phyloP scores from a whole-genome alignment of 2,113 vertebrate genomes.

The Pungitius pungitius region DNA sequence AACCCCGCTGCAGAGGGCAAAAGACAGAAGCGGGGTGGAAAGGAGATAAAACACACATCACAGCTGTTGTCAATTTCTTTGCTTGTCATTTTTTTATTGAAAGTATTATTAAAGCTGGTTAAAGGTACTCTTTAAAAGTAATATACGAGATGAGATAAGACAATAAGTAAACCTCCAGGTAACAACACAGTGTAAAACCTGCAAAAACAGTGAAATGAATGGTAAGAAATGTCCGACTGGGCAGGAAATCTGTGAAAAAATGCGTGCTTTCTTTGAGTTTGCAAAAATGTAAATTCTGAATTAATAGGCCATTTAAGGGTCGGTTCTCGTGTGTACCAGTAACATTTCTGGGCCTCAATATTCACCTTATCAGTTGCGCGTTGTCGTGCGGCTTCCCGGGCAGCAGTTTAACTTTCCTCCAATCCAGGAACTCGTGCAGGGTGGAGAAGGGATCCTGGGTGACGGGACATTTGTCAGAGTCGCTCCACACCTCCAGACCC shows the following conservation, averaged over 20 bases:
- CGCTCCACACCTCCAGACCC: conserved; percentile 96
- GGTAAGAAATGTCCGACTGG: not conserved
- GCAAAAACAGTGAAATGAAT: not conserved
- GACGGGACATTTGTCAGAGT: conserved; percentile 92
- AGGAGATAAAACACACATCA: not conserved
- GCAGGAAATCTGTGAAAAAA: not conserved
- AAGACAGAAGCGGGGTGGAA: conserved; percentile 10
- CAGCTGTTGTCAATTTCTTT: not conserved
- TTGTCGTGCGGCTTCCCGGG: conserved; percentile 95
- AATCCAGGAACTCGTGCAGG: conserved; percentile 96
- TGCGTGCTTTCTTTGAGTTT: not conserved
- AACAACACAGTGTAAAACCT: not conserved
- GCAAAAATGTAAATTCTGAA: not conserved
- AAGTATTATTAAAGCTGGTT: not conserved
- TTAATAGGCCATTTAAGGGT: not conserved
- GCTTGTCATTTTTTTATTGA: not conserved
- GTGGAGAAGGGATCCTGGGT: conserved; percentile 95
- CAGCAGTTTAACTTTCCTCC: conserved; percentile 93
- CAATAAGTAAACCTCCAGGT: not conserved
- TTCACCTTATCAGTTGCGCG: conserved; percentile 94
- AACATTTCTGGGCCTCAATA: not conserved
- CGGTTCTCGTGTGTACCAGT: not conserved
- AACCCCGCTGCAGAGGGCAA: conserved; percentile 85
- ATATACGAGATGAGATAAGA: too few species aligned
- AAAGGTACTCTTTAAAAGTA: too few species aligned